Conservation (phyloP, 2,797 vertebrate genomes). For the Betta splendens region DNA sequence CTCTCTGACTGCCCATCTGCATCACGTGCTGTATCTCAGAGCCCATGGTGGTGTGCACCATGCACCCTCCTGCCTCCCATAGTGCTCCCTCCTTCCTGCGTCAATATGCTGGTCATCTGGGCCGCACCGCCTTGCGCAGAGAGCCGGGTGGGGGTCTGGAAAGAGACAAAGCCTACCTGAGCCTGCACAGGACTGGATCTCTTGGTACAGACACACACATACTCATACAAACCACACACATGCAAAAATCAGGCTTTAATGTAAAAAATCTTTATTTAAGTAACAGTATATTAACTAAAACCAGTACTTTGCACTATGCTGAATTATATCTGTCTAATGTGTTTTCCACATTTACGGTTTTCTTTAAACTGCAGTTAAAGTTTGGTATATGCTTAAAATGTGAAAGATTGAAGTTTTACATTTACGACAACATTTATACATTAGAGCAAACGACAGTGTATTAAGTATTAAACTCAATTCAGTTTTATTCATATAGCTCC, state of each 20-base stretch:
- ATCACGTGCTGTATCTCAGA: slow-evolving; percentile 73
- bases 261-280: too few species aligned
- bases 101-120: slow-evolving; percentile 83
- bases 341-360: background rate
- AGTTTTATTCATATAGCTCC: too few species aligned
- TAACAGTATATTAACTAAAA: too few species aligned
- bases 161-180: slow-evolving; percentile 80
- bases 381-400: too few species aligned
- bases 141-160: slow-evolving; percentile 79
- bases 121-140: slow-evolving; percentile 81
- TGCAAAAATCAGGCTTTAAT: too few species aligned
- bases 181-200: slow-evolving; percentile 84
- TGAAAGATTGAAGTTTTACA: too few species aligned
- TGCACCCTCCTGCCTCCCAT: slow-evolving; percentile 82
- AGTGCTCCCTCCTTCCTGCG: slow-evolving; percentile 85
- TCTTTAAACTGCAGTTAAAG: too few species aligned
- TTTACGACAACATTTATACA: background rate
- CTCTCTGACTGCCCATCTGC: slow-evolving; percentile 35
- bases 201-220: slow-evolving; percentile 74
- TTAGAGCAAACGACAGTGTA: background rate
- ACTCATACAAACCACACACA: slow-evolving; percentile 6
- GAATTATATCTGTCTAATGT: too few species aligned
- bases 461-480: too few species aligned
- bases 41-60: slow-evolving; percentile 77
- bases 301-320: too few species aligned